Evolutionary conservation across 37 sponge, comb jelly and placozoan genomes (phyloP), one percentile per base, ranked within the genome.

Genomic region (Cliona cf. orientalis): DNA sequence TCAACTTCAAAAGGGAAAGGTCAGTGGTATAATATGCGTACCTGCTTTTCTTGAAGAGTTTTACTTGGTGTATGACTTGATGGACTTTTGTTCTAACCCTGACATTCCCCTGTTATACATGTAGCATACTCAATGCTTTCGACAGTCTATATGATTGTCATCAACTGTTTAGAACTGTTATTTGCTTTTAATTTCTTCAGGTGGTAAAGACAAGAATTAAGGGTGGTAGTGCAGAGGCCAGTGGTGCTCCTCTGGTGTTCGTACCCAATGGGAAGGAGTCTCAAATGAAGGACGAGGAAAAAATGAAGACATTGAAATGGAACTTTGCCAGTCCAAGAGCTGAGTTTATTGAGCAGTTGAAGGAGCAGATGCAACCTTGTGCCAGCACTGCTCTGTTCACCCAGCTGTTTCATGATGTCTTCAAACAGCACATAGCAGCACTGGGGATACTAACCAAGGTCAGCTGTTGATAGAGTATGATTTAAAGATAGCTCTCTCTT

Each of bases 291-390:
- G 93, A 93, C 53, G 93, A 93, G 29, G 78, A 93, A 49, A 85
- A 85, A 32, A 66, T 85, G 63, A 93, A 93, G 91, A 59, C 71
- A 40, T 42, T 94, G 40, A 94, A 94, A 69, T 96, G 97, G 97
- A 93, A 87, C 53, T 96, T 96, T 67, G 71, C 69, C 19, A 40
- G 55, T 6, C 98, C 98, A 19, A 82, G 96, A 14, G 71, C 80
- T n/a, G 98, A 98, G 75, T 91, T 90, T 46, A 72, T 88, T 22
- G 91, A 91, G 11, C 96, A 98, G 78, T 74, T 98, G 34, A 95
- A 90, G 82, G 96, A 92, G 9, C 96, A 92, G 85, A 40, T 98
- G 64, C 80, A 82, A 55, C 83, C 89, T 1, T 91, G 97, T 76
- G 86, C 88, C 35, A 87, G 83, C 46, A 41, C 38, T 6, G 33